Evolutionary conservation across 1,140 invertebrate species (phyloP).

Genomic region (Caenorhabditis briggsae): DNA sequence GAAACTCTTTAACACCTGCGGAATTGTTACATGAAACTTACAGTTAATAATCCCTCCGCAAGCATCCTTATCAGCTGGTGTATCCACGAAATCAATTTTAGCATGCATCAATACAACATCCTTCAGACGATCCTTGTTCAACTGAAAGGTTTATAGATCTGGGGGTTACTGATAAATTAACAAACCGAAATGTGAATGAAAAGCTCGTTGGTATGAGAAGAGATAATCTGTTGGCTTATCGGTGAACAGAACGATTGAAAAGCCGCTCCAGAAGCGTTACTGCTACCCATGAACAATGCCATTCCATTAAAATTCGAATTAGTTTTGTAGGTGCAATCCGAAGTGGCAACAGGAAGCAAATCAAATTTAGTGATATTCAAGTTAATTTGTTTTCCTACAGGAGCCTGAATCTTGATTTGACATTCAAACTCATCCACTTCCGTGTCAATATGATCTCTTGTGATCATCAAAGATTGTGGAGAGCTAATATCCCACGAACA

Average conservation of each 20-base stretch:
- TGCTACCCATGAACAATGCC: slow-evolving; percentile 56
- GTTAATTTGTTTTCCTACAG: slow-evolving; percentile 69
- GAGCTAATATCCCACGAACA: slow-evolving; percentile 50
- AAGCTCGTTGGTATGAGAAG: slow-evolving; percentile 71
- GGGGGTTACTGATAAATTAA: background rate
- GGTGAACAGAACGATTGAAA: slow-evolving; percentile 40
- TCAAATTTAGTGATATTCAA: slow-evolving; percentile 46
- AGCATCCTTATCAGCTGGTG: slow-evolving; percentile 21
- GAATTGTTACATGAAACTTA: background rate
- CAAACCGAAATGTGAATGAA: slow-evolving; percentile 62
- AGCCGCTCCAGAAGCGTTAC: slow-evolving; percentile 57
- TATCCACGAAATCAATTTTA: slow-evolving; percentile 52
- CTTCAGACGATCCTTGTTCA: slow-evolving; percentile 6
- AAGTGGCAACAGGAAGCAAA: background rate
- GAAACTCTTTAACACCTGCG: slow-evolving; percentile 64
- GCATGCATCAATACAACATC: slow-evolving; percentile 53
- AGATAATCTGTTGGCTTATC: slow-evolving; percentile 38
- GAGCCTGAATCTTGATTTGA: slow-evolving; percentile 71
- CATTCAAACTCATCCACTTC: slow-evolving; percentile 66
- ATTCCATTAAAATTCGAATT: slow-evolving; percentile 58
- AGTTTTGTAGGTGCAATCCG: slow-evolving; percentile 4
- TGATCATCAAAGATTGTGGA: slow-evolving; percentile 7
- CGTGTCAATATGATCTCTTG: slow-evolving; percentile 69
- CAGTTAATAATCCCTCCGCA: slow-evolving; percentile 62
- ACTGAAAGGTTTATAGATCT: background rate